Evolutionary conservation across 2,113 vertebrate genomes (phyloP), one percentile per base, ranked within the genome.

Genomic region (Silurus glanis): DNA sequence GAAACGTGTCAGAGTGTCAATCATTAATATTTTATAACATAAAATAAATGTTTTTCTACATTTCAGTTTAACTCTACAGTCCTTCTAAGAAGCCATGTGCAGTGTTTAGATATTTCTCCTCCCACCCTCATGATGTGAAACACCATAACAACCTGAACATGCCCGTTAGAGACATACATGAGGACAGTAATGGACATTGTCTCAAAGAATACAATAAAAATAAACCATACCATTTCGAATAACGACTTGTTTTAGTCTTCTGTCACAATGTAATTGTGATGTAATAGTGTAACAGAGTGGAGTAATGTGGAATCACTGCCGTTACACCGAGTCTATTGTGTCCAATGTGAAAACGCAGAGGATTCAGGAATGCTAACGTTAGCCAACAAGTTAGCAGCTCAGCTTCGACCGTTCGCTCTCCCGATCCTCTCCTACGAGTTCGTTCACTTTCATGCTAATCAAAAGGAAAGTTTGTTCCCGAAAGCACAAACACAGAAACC

Each of bases 311-410:
- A 37, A 37, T 37, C 37, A 80, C 16, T 21, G 14, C 28, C 6
- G 17, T 28, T 1, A 25, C 21, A 6, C 5, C 3, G 47, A 56
- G 23, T 14, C 53, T 3, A 79, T 58, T 58, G 75, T 59, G 25
- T 6, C 37, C n/a, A 3, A 5, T 19, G 47, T 3, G 67, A 16
- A 21, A 37, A 64, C 61, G n/a, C 59, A 53, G 28, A 55, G 28
- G 16, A 12, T 61, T 61, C 14, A 66, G 47, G 25, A n/a, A 62
- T 49, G 71, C 55, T 75, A 75, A 61, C 83, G 55, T 47, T 72
- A 83, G 64, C 64, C 23, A 56, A 47, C 55, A 51, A 45, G 49
- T 58, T 83, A 83, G 82, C 53, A 85, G 45, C 23, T 80, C 67
- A 80, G 84, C 84, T 80, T 45, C 25, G 37, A 21, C 2, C 19